Percentiles rank a stretch among this genome's conserved stretches.
Evolutionary conservation across 1,140 invertebrate species (phyloP).

Genomic region (Zaprionus capensis): DNA sequence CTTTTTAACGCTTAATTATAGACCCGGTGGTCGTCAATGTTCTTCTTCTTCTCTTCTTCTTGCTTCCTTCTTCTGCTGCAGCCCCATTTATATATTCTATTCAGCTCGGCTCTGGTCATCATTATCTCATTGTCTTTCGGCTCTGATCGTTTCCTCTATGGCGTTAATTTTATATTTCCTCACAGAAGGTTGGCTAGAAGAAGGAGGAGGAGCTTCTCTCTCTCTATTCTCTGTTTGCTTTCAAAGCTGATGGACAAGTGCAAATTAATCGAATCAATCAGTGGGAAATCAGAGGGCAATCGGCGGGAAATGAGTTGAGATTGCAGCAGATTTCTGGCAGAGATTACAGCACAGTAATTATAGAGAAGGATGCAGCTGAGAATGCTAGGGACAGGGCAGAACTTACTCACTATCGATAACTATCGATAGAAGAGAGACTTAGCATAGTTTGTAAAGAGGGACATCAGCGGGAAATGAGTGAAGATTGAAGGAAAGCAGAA

Average conservation of each 20-base stretch:
- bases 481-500: no score
- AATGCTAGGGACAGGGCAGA: neutral
- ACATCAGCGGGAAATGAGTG: no score
- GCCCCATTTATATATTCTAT: constrained; percentile 10
- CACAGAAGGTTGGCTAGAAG: constrained; percentile 30
- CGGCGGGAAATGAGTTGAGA: neutral
- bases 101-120: constrained; percentile 50
- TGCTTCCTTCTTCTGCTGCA: neutral
- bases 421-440: neutral
- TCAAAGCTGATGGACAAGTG: constrained; percentile 17
- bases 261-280: constrained; percentile 17
- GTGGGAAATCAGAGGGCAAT: constrained; percentile 19
- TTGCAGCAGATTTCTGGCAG: constrained; percentile 12
- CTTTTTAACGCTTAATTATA: constrained; percentile 68
- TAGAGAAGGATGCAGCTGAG: neutral
- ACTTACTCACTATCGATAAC: neutral
- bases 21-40: constrained; percentile 40
- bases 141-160: constrained; percentile 67
- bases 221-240: constrained; percentile 28
- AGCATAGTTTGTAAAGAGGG: constrained; percentile 1
- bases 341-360: constrained; percentile 16
- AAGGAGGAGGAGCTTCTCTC: neutral
- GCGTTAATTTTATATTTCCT: constrained; percentile 75
- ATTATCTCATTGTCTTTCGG: constrained; percentile 65
- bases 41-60: constrained; percentile 18